Evolutionary conservation across 1,140 invertebrate genomes (phyloP).

Genomic region (Trachymyrmex cornetzi): DNA sequence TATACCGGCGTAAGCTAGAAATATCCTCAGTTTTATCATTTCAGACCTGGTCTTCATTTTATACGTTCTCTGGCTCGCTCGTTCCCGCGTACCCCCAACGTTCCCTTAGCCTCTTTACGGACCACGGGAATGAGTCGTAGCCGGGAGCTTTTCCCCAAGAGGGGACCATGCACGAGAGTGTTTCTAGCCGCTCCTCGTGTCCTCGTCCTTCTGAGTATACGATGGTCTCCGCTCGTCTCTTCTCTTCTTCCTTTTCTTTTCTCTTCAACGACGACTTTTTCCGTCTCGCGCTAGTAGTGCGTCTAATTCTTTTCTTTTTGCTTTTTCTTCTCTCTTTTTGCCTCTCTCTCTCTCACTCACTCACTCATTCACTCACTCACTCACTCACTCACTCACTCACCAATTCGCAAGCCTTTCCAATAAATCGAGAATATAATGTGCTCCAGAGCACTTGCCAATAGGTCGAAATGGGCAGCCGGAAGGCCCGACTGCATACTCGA

Average conservation of each 20-base stretch:
- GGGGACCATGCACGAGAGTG: constrained; percentile 66
- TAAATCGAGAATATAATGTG: constrained; percentile 64
- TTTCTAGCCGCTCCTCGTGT: constrained; percentile 67
- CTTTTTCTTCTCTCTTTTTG: background rate
- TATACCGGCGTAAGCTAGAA: constrained; percentile 71
- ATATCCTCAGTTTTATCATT: constrained; percentile 77
- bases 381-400: background rate
- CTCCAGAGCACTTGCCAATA: constrained; percentile 50
- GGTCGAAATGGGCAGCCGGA: constrained; percentile 59
- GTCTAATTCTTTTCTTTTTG: constrained; percentile 1
- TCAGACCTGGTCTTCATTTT: constrained; percentile 74
- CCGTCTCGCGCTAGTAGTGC: constrained; percentile 28
- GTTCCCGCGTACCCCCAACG: constrained; percentile 13
- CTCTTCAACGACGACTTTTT: constrained; percentile 35
- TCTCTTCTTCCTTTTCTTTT: background rate
- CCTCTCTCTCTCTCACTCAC: background rate
- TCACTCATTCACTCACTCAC: background rate
- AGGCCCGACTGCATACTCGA: constrained; percentile 42
- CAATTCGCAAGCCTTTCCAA: constrained; percentile 50
- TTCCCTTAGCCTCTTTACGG: constrained; percentile 73
- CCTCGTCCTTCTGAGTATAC: constrained; percentile 51
- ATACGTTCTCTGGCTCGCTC: constrained; percentile 65
- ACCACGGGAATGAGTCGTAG: constrained; percentile 74
- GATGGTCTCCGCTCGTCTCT: constrained; percentile 4
- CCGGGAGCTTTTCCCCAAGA: constrained; percentile 67